Evolutionary conservation across 2,888 invertebrate species (phyloP).

Genomic region (Drosophila infuscata): DNA sequence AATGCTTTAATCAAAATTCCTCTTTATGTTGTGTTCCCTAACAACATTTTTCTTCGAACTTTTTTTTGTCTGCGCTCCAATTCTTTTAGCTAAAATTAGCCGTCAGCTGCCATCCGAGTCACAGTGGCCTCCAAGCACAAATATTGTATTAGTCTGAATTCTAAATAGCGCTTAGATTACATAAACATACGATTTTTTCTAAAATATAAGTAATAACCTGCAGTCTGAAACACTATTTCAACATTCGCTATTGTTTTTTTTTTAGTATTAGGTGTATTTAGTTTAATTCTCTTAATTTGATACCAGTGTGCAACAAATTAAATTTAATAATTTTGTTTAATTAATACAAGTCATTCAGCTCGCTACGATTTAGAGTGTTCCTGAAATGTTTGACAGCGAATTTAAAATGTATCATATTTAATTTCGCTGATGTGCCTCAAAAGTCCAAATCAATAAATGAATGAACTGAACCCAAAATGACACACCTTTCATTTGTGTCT

Average conservation of each 20-base stretch:
- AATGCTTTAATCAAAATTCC: constrained; percentile 18
- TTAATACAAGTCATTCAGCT: constrained; percentile 38
- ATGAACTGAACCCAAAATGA: constrained; percentile 20
- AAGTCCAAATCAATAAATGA: constrained; percentile 47
- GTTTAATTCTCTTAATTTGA: not conserved
- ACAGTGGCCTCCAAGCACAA: constrained; percentile 28
- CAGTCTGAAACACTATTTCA: not conserved
- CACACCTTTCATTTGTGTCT: constrained; percentile 51
- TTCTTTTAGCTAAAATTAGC: constrained; percentile 58
- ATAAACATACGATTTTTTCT: not conserved
- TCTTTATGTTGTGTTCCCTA: constrained; percentile 4
- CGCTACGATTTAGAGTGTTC: constrained; percentile 35
- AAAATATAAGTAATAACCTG: not conserved
- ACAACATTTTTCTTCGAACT: constrained; percentile 18
- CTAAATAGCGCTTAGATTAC: not conserved
- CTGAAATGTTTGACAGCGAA: constrained; percentile 35
- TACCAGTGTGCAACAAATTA: constrained; percentile 42
- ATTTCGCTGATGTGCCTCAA: constrained; percentile 61
- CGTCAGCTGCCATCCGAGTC: constrained; percentile 4
- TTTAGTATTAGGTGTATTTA: not conserved
- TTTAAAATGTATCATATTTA: constrained; percentile 58
- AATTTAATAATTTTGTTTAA: constrained; percentile 3
- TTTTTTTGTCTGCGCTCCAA: constrained; percentile 46
- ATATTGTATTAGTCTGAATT: not conserved
- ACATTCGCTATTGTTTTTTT: not conserved